Evolutionary conservation across 2,797 vertebrate genomes (phyloP).

Genomic region (Falco naumanni): DNA sequence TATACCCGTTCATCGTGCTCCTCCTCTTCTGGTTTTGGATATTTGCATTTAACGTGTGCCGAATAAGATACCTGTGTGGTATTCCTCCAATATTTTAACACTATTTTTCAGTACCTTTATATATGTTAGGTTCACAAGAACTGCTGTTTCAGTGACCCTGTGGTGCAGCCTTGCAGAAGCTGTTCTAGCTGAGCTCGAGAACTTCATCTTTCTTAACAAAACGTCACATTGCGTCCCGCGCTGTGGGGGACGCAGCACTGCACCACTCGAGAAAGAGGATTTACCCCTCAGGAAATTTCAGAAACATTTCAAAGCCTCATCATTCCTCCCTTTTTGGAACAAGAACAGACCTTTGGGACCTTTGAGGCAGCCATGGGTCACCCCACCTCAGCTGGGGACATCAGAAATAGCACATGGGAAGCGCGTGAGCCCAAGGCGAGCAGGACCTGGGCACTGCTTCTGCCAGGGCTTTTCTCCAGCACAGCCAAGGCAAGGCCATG

Average conservation of each 20-base stretch:
- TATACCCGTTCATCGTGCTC: accelerated
- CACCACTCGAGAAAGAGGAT: background rate
- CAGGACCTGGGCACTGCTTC: background rate
- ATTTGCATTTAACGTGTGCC: background rate
- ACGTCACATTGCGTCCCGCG: accelerated
- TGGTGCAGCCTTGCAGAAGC: background rate
- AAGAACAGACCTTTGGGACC: background rate
- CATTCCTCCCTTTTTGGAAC: background rate
- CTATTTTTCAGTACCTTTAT: background rate
- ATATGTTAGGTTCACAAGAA: accelerated
- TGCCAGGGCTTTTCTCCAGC: background rate
- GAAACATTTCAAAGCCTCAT: background rate
- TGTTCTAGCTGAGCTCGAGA: background rate
- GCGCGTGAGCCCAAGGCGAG: background rate
- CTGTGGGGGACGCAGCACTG: background rate
- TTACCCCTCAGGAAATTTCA: background rate
- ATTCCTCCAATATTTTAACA: background rate
- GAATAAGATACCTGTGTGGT: background rate
- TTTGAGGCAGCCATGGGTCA: accelerated
- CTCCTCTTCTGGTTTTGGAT: background rate
- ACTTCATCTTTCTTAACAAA: background rate
- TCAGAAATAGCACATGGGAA: accelerated
- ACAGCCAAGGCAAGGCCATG: background rate
- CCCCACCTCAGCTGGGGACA: accelerated
- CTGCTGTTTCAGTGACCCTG: background rate